phyloP scores from a whole-genome alignment of 2,888 invertebrate species.

The Pseudanteris insignis region DNA sequence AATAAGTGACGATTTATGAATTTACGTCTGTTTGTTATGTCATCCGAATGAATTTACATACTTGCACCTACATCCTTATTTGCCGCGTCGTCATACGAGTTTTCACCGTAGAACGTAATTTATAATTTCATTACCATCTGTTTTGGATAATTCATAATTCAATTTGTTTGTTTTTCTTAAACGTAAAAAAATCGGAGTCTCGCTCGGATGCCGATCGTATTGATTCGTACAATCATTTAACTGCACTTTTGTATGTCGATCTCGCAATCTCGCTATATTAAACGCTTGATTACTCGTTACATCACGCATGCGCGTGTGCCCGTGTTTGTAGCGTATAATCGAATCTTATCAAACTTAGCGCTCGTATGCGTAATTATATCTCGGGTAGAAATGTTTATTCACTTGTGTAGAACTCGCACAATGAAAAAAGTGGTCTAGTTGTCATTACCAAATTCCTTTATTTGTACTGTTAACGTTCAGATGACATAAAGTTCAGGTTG shows the following conservation, averaged over 20 bases:
- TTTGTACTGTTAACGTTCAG: too few relatives aligned
- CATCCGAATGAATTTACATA: slow-evolving; percentile 25
- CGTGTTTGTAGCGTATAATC: slow-evolving; percentile 8
- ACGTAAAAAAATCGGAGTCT: too few relatives aligned
- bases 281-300: slow-evolving; percentile 1
- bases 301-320: too few relatives aligned
- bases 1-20: slow-evolving; percentile 23
- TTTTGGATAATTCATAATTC: too few relatives aligned
- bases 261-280: slow-evolving; percentile 1
- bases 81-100: slow-evolving; percentile 5
- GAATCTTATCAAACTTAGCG: slow-evolving; percentile 16
- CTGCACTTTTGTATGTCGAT: not conserved
- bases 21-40: slow-evolving; percentile 22
- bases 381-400: too few relatives aligned
- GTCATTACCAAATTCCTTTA: too few relatives aligned
- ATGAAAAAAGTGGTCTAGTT: too few relatives aligned
- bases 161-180: not conserved
- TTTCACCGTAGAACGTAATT: slow-evolving; percentile 8
- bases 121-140: not conserved
- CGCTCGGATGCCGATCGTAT: too few relatives aligned
- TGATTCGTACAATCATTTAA: too few relatives aligned
- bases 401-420: too few relatives aligned
- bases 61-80: slow-evolving; percentile 12
- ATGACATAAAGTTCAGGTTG: too few relatives aligned
- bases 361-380: too few relatives aligned